These are phyloP conservation scores for Sycophaga agraensis DNA, from an alignment of 1,140 invertebrate species.

Conservation along the genomic window DNA sequence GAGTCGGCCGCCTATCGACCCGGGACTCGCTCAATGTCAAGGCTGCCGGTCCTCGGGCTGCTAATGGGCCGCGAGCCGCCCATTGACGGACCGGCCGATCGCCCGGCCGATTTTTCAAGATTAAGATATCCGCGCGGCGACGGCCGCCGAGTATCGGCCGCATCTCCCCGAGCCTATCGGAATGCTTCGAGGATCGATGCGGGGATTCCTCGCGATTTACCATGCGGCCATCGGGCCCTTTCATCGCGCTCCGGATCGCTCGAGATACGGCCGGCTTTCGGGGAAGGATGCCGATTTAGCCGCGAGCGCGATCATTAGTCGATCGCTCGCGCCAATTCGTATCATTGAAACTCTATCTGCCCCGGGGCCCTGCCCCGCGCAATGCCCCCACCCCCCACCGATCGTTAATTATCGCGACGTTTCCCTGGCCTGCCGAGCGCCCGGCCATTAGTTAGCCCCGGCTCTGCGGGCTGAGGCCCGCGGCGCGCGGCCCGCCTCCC, in stretches of 20 bases:
- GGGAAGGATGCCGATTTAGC: slow-evolving; percentile 35
- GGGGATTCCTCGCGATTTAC: slow-evolving; percentile 41
- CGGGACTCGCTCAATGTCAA: slow-evolving; percentile 17
- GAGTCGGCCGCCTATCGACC: slow-evolving; percentile 12
- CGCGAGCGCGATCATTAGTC: slow-evolving; percentile 38
- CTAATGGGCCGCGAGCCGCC: neutral
- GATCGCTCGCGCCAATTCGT: slow-evolving; percentile 24
- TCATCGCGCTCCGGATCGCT: slow-evolving; percentile 33
- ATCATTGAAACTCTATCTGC: slow-evolving; percentile 18
- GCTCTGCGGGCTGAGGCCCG: too few species aligned
- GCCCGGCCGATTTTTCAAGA: slow-evolving; percentile 22
- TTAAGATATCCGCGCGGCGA: slow-evolving; percentile 22
- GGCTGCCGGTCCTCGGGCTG: neutral
- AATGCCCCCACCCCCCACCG: neutral
- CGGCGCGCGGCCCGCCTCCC: too few species aligned
- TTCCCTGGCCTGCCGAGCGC: neutral
- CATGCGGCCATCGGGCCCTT: slow-evolving; percentile 35
- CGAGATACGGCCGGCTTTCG: slow-evolving; percentile 36
- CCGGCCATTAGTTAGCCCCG: too few species aligned
- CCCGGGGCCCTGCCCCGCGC: neutral
- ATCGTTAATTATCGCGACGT: slow-evolving; percentile 11
- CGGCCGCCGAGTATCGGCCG: slow-evolving; percentile 3
- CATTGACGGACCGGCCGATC: too few species aligned
- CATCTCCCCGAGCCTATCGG: slow-evolving; percentile 27
- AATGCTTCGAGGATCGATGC: slow-evolving; percentile 34